Evolutionary conservation across 2,888 invertebrate species (phyloP), one percentile per base, ranked within the genome.

Genomic region (Microctonus hyperodae): DNA sequence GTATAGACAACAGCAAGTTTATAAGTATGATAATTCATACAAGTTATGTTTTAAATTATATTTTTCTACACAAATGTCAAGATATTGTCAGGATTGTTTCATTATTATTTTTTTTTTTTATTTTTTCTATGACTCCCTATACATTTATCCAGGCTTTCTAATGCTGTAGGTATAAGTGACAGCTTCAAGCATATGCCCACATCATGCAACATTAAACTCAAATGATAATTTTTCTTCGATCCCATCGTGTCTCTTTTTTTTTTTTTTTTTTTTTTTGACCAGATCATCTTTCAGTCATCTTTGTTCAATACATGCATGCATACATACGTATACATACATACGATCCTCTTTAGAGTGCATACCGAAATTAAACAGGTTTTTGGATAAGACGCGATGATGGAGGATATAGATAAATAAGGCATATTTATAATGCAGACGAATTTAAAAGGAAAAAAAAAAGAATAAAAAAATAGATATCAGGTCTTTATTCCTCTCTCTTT

Each of bases 281-380:
- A 22, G 37, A 37, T 58, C 58, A 58, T 58, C 58, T 58, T 37
- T 56, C 33, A 56, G 37, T 58, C 58, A 58, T 35, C 37, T 37
- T 58, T 58, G 23, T 37, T 37, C 37, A 22, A 23, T 35, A 58
- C 40, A 40, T 37, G 23, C 22, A 31, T 33, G 16, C 22, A 60
- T 44, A 60, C 7, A 60, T 59, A 44, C 31, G n/a, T n/a, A 40
- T 40, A 59, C 23, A 57, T 40, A 65, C 56, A 64, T 61, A 64
- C 66, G 59, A 64, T 59, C 23, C 33, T 22, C 11, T 56, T 62
- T 62, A 22, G 59, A 60, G 67, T 67, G 67, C 67, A 63, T 68
- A 72, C 70, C 68, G 68, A 72, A 72, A 72, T 73, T 72, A 68
- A 72, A 69, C 73, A 61, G 67, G 66, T 62, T 68, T 58, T 56